Conservation (phyloP, 2,113 vertebrate species). For the Corythoichthys haematopterus region DNA sequence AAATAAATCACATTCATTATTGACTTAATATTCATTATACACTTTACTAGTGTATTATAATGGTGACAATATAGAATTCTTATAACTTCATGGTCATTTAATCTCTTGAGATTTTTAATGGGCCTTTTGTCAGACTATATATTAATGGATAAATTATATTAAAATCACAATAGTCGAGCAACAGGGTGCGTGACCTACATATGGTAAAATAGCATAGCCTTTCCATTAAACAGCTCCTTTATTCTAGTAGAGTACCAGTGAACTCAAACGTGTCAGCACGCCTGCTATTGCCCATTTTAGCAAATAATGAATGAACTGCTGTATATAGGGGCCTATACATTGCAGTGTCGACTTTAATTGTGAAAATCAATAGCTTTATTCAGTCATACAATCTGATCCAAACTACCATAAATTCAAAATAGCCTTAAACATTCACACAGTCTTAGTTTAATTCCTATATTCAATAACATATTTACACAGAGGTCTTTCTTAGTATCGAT, state of each 20-base stretch:
- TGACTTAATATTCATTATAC: no score
- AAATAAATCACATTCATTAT: background rate
- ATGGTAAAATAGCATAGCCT: slow-evolving; percentile 34
- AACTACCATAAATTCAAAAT: no score
- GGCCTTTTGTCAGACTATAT: slow-evolving; percentile 6
- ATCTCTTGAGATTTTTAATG: background rate
- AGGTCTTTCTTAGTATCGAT: no score
- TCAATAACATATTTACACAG: no score
- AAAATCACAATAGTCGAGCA: slow-evolving; percentile 23
- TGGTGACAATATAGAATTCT: background rate
- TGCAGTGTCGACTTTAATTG: no score
- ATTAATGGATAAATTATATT: slow-evolving; percentile 16
- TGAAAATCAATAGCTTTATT: no score
- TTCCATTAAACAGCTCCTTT: slow-evolving; percentile 50
- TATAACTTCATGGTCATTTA: background rate
- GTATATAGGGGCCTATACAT: no score
- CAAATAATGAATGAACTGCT: background rate
- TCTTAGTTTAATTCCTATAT: no score
- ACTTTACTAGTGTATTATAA: no score
- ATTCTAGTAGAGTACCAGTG: slow-evolving; percentile 35
- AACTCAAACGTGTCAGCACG: slow-evolving; percentile 38
- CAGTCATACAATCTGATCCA: no score
- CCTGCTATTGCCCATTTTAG: slow-evolving; percentile 9
- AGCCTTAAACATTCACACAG: no score
- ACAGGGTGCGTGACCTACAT: slow-evolving; percentile 53